Base-by-base conservation (phyloP, 2,888 invertebrate genomes). In the Plebejus melissa region DNA sequence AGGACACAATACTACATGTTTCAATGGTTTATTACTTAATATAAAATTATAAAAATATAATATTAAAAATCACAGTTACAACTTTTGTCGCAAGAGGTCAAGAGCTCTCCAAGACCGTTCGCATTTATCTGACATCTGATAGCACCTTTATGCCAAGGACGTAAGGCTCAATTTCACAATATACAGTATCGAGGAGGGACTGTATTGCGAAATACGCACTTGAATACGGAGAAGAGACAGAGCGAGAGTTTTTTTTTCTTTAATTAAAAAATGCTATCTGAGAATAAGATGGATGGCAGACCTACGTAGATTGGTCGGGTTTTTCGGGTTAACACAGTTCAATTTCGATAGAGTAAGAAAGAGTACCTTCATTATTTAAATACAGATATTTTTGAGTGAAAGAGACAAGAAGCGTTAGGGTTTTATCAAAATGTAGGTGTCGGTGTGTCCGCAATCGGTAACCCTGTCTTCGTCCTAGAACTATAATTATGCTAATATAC, bases 11-110 rank as follows among this genome's bases (percentile, higher is more conserved):
- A 28, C 58, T 58, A 22, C 22, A 58, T n/a, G 16, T n/a, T 22
- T 60, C 60, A 60, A 11, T 60, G 22, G 11, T 60, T 60, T 60
- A 28, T 60, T 60, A 60, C 60, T 60, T 60, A 58, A 58, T 58
- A 60, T 60, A 22, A 60, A 22, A 60, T 22, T 28, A 60, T 60
- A 60, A 60, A 60, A 22, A 22, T 22, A 22, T 60, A 60, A 60
- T 60, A 60, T 28, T 28, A 60, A 60, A 28, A 60, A 60, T 60
- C 58, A 60, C 58, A 60, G 58, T 60, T 28, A 60, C 28, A 28
- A 60, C 60, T 60, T 60, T 60, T 60, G 28, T 60, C 60, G 22
- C 58, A 1, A 22, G n/a, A 22, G 58, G 58, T 58, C 58, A 58
- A 58, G 58, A 58, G 58, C 22, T 22, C 22, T 58, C 1, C n/a